Conservation (phyloP, 2,113 vertebrate species). For the Gallinago paraguaiae region DNA sequence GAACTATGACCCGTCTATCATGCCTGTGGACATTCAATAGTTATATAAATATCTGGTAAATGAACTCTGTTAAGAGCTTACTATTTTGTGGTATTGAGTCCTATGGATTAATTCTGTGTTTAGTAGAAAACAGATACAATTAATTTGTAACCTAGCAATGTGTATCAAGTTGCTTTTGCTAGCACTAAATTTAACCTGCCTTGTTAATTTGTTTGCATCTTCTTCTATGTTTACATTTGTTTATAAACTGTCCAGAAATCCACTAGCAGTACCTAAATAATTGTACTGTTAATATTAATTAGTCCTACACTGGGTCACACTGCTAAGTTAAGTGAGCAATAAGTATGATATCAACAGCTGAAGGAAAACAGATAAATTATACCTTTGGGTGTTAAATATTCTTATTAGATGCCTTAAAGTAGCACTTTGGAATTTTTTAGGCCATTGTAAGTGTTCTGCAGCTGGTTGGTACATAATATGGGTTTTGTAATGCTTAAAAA, state of each 20-base stretch:
- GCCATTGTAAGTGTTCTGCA: neutral
- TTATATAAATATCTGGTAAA: neutral
- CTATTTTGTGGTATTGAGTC: neutral
- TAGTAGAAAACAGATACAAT: neutral
- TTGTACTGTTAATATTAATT: neutral
- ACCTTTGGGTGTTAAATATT: neutral
- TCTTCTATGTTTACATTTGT: neutral
- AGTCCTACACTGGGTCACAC: neutral
- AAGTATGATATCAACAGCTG: neutral
- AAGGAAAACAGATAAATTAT: neutral
- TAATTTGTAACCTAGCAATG: neutral
- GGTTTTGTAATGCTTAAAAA: neutral
- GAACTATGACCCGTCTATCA: neutral
- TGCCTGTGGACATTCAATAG: neutral
- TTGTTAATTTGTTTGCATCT: neutral
- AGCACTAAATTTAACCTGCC: neutral
- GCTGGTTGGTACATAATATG: neutral
- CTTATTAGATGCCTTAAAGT: neutral
- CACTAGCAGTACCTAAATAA: neutral
- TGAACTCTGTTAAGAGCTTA: neutral
- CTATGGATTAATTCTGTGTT: neutral
- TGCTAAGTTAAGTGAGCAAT: neutral
- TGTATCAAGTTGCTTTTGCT: neutral
- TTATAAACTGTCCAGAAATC: neutral
- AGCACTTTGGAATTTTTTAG: neutral